Base-by-base conservation (phyloP, 2,888 invertebrate species). In the Andrena chrysosceles region DNA sequence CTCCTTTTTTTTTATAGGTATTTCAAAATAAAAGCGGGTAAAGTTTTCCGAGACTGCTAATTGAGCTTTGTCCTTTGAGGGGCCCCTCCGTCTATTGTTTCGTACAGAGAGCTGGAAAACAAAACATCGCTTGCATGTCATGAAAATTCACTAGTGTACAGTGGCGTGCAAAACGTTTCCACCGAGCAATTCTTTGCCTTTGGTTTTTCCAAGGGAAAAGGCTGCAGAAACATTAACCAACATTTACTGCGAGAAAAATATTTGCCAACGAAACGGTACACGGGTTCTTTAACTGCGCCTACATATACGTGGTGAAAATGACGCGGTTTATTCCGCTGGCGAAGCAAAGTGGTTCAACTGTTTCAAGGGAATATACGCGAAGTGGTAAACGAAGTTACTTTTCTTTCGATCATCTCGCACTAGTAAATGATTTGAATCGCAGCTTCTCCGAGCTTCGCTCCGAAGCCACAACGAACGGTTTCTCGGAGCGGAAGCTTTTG, bases 1-100 rank as follows among this genome's bases (percentile, higher is more conserved):
- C 3, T 3, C 35, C 3, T 8, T 52, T 74, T 70, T 75, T 81
- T 80, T 78, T 77, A 81, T 84, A n/a, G n/a, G n/a, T n/a, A 77
- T 84, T 52, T 64, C 64, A 75, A 73, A 72, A 81, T 81, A 73
- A 74, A 71, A 68, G 29, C 29, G n/a, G 56, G 4, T n/a, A 48
- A 20, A 49, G 16, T 56, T 60, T 49, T 26, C 42, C 62, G 69
- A 3, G 23, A 75, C 60, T 79, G 71, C 69, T 83, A 84, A 79
- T 84, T 83, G 76, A 76, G 75, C 72, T 59, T 64, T 49, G 77
- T 60, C 60, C 76, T 69, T 54, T 63, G 63, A 54, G 42, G 52
- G 6, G n/a, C 23, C 13, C 20, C 31, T 6, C 42, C 7, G 52
- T 5, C 16, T 63, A 33, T 75, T 75, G 67, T 75, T 60, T 5